Base-by-base conservation (phyloP, 2,113 vertebrate species). In the Cyanoderma ruficeps region DNA sequence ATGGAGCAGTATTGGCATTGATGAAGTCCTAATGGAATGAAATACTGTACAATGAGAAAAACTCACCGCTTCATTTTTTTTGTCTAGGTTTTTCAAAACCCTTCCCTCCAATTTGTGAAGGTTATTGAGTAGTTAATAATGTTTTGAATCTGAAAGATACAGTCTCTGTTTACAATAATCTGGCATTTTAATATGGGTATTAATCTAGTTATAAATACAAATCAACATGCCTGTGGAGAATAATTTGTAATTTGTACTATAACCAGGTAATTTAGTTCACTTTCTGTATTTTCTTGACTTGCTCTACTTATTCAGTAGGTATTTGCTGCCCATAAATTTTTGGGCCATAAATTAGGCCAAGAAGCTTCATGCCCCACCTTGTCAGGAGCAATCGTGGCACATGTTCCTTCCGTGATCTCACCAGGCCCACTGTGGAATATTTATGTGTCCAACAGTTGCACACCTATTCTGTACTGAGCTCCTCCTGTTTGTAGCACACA, bases 1-100 rank as follows among this genome's bases (percentile, higher is more conserved):
- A n/a, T 84, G 64, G 60, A 95, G 75, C 41, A 78, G 52, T 82
- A 80, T 83, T 87, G 89, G 64, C 83, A 69, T 67, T 95, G 88
- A 81, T 76, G 91, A 92, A 96, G 74, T 78, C 81, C 39, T 94
- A 46, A 52, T 46, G 7, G 60, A 83, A 80, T 72, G 23, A 94
- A 96, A 87, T 72, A 39, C 46, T 42, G 33, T 33, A 30, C 35
- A 47, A 28, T 68, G 69, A 77, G 56, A 81, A 90, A 93, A 86
- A 64, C 31, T 79, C 37, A 23, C 11, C 23, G 56, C 47, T 83
- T 75, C 37, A 20, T 87, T 87, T 53, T 94, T 94, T 88, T 78
- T 44, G 13, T 27, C n/a, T 74, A 31, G 13, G 35, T 80, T 94
- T 46, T 74, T 93, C 47, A 77, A 67, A 63, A 35, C n/a, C 20